Base-by-base conservation (phyloP, 35 echinoderm and acorn worm species). In the Ophiothrix spiculata region DNA sequence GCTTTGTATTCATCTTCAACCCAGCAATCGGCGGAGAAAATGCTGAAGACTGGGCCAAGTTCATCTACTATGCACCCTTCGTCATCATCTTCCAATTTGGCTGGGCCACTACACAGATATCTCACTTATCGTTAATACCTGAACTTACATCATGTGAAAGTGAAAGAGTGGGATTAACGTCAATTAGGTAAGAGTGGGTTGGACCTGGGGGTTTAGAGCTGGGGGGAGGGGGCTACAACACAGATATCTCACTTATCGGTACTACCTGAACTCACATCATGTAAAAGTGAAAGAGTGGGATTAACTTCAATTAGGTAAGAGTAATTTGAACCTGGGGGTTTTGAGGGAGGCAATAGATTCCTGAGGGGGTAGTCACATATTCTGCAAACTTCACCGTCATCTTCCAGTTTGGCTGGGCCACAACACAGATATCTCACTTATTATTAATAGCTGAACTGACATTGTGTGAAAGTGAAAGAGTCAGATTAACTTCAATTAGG, bases 391-490 rank as follows among this genome's bases (percentile, higher is more conserved):
- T 99, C 40, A 78, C 94, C 3, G 83, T 99, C 73, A 88, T 94
- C 76, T 94, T 93, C 69, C 96, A 99, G 82, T 99, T 99, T 87
- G 96, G 96, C 10, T 99, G 96, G 96, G 96, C 96, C 0, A 87
- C 92, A 1, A 90, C 92, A 19, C 96, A 99, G 80, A 99, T 99
- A 38, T 94, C 96, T 79, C 96, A 99, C 64, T 75, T 99, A 28
- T 79, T 92, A 0, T 92, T 99, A 4, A 91, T 99, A 56, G 92
- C 96, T 29, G 96, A 99, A 36, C 82, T 99, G 3, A 94, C 96
- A 25, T 37, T 37, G 32, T 64, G 86, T 81, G 92, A 88, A 39
- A 79, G 89, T 54, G 86, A 91, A 39, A 89, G 96, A 74, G 92
- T 94, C 8, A 89, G 82, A 85, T 80, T 99, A 8, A 99, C 94